Base-by-base conservation (phyloP, 2,888 invertebrate genomes). In the Cantharis lateralis region DNA sequence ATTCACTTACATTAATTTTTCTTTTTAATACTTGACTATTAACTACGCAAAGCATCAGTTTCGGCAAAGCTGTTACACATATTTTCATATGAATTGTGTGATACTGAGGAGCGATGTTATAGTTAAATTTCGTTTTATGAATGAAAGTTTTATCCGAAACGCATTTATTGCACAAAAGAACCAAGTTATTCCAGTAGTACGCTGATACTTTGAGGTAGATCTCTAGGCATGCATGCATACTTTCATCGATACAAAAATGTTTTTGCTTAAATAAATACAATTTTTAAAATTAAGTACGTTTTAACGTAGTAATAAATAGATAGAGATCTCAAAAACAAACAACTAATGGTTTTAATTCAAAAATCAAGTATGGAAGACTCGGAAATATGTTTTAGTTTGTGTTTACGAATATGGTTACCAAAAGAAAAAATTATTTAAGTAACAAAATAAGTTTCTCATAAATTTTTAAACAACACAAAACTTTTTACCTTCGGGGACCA, bases 191-290 rank as follows among this genome's bases (percentile, higher is more conserved):
- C 62, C 68, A 70, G 71, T 32, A 62, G 32, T 62, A 75, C 20
- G 75, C 76, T 71, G 73, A 78, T 71, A 75, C 70, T 75, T 24
- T 76, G 75, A 78, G 78, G 76, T 75, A 78, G 78, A 72, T 78
- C 69, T 77, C 72, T 62, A 72, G 62, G 63, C 62, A 73, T 64
- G 28, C 68, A 13, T 48, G 48, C 48, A 48, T 48, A 48, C 48
- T 48, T 48, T 62, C 32, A 68, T 71, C 71, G 69, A 68, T 68
- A 72, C 70, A 76, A 62, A 71, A 76, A 77, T 48, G 48, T 72
- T 75, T 48, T 32, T 62, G 63, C 66, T 75, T 72, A 66, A 71
- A 71, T 72, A 72, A 74, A 75, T 74, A 74, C 70, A 28, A 64
- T 26, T 32, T 74, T 71, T 71, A 73, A 74, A 73, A 61, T 72